A percentile compares a stretch with the other conserved stretches of the same genome.
These are phyloP conservation scores for Ypsolopha scabrella DNA, from an alignment of 2,888 invertebrate species.

Conservation along the genomic window DNA sequence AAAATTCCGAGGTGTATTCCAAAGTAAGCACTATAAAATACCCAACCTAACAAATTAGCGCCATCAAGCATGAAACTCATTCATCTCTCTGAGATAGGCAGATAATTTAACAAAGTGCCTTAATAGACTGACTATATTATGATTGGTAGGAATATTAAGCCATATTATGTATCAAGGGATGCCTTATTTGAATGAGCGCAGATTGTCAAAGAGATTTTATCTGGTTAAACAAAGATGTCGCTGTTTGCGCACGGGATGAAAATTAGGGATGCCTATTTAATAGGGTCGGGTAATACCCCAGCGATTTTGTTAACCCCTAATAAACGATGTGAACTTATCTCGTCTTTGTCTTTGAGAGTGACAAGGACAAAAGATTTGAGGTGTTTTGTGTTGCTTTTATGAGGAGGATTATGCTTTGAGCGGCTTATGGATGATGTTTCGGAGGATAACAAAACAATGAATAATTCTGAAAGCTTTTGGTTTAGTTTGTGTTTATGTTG, in stretches of 20 bases:
- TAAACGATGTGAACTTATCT: conserved; percentile 1
- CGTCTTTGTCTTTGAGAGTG: conserved; percentile 3
- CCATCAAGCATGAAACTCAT: conserved; percentile 2
- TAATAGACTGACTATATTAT: conserved; percentile 17
- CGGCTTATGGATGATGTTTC: not conserved
- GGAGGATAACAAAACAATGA: not conserved
- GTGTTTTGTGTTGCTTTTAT: not conserved
- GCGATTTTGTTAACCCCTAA: conserved; percentile 33
- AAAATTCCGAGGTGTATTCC: no score
- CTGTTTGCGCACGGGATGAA: conserved; percentile 56
- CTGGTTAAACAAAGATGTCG: conserved; percentile 63
- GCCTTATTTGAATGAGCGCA: conserved; percentile 66
- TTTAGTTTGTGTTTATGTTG: not conserved
- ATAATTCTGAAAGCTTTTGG: not conserved
- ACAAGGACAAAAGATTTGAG: not conserved
- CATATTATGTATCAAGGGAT: conserved; percentile 54
- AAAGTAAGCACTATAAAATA: no score
- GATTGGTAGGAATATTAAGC: conserved; percentile 42
- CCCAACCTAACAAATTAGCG: conserved; percentile 5
- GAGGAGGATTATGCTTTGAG: not conserved
- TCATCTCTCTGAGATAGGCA: conserved; percentile 9
- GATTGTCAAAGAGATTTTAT: conserved; percentile 71
- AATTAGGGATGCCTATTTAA: conserved; percentile 50
- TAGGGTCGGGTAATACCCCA: conserved; percentile 57
- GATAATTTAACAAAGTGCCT: conserved; percentile 17